phyloP scores from a whole-genome alignment of 2,113 vertebrate genomes.

The Albula glossodonta region DNA sequence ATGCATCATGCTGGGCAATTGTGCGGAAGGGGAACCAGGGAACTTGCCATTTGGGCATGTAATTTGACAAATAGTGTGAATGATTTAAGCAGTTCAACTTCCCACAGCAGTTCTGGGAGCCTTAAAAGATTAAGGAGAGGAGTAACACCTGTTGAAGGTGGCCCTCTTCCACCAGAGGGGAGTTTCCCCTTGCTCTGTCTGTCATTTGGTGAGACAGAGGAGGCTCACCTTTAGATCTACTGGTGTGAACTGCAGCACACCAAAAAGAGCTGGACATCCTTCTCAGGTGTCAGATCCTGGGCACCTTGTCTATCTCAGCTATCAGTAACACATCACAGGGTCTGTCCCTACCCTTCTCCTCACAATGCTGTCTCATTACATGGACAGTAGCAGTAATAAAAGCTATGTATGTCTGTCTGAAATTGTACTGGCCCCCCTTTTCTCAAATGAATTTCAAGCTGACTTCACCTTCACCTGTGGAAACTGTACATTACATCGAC shows the following conservation, averaged over 20 bases:
- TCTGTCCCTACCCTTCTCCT: background rate
- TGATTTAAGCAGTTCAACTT: background rate
- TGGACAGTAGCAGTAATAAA: slow-evolving; percentile 56
- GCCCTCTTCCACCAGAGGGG: background rate
- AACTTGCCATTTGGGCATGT: background rate
- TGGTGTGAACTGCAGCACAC: slow-evolving; percentile 93
- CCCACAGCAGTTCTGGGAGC: too few relatives aligned
- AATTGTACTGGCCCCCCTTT: slow-evolving; percentile 50
- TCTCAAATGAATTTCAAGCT: slow-evolving; percentile 58
- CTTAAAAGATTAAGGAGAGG: background rate
- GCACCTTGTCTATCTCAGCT: slow-evolving; percentile 74
- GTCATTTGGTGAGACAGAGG: background rate
- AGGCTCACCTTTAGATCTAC: slow-evolving; percentile 95
- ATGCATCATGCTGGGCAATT: too few relatives aligned
- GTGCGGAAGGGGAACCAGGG: background rate
- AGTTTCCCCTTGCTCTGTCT: background rate
- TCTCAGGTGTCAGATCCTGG: slow-evolving; percentile 81
- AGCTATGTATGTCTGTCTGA: slow-evolving; percentile 58
- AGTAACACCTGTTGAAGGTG: background rate
- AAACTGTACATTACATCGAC: slow-evolving; percentile 46
- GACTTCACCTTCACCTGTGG: slow-evolving; percentile 61
- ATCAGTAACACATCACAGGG: slow-evolving; percentile 33
- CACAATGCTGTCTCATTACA: slow-evolving; percentile 57
- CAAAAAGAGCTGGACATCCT: slow-evolving; percentile 89
- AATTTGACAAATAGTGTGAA: too few relatives aligned